Percentiles rank a stretch among this genome's conserved stretches.
phyloP scores from a whole-genome alignment of 2,888 invertebrate genomes.

The Temnothorax unifasciatus region DNA sequence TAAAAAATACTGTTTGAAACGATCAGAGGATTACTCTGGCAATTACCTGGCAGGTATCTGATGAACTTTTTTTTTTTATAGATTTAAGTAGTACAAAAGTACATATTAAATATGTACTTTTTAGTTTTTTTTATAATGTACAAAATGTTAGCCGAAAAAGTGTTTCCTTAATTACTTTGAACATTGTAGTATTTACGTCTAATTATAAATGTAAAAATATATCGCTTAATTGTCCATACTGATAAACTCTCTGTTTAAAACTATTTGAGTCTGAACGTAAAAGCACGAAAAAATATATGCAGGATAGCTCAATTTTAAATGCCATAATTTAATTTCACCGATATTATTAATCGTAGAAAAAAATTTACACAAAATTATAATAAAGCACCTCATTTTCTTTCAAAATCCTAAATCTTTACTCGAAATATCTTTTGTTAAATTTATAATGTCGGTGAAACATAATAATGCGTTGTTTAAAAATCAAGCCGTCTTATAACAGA shows the following conservation, averaged over 20 bases:
- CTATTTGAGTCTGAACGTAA: not conserved
- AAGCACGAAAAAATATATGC: not conserved
- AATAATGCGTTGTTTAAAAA: constrained; percentile 10
- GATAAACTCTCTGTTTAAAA: constrained; percentile 6
- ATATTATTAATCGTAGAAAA: not conserved
- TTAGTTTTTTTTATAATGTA: not conserved
- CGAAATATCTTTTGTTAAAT: not conserved
- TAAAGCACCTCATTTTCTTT: not conserved
- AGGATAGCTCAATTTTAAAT: not conserved
- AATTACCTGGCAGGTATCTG: not conserved
- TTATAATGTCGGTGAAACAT: not conserved
- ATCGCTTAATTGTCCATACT: not conserved
- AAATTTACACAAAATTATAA: not conserved
- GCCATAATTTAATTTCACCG: constrained; percentile 1
- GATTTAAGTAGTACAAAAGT: not conserved
- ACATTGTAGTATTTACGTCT: not conserved
- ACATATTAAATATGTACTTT: not conserved
- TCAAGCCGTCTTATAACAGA: not conserved
- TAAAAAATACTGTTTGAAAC: not conserved
- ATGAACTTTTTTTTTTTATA: not conserved
- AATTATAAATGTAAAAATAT: not conserved
- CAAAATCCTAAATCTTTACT: not conserved
- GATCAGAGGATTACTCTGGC: not conserved
- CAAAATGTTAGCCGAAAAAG: not conserved
- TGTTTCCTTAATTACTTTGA: constrained; percentile 12